These are phyloP conservation scores for Falco naumanni DNA, from an alignment of 2,797 vertebrate genomes.

Conservation along the genomic window DNA sequence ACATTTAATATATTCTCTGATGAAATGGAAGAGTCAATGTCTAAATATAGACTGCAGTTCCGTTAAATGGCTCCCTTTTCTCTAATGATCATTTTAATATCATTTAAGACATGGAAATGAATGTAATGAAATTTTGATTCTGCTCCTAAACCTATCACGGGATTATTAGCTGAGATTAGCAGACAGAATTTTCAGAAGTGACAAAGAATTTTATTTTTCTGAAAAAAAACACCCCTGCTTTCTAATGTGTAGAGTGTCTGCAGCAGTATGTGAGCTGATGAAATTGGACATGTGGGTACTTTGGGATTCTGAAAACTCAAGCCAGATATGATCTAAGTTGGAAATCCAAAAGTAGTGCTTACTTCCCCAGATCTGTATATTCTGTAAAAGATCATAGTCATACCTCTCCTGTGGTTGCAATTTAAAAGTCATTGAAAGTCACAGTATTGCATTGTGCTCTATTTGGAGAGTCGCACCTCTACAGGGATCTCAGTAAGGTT, in stretches of 20 bases:
- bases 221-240: not conserved
- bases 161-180: not conserved
- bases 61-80: not conserved
- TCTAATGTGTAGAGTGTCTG: not conserved
- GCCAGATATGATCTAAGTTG: not conserved
- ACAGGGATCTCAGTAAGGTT: not conserved
- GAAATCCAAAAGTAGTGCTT: not conserved
- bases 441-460: not conserved
- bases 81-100: not conserved
- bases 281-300: not conserved
- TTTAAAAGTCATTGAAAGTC: constrained; percentile 8
- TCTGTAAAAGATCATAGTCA: not conserved
- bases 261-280: not conserved
- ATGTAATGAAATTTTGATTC: not conserved
- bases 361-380: not conserved
- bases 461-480: not conserved
- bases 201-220: not conserved
- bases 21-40: constrained; percentile 31
- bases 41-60: constrained; percentile 49
- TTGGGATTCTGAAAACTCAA: not conserved
- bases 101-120: not conserved
- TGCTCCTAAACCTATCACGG: not conserved
- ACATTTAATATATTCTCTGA: constrained; percentile 55
- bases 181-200: not conserved
- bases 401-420: not conserved